These are phyloP conservation scores for Parus major DNA, from an alignment of 2,113 vertebrate species.

Conservation along the genomic window DNA sequence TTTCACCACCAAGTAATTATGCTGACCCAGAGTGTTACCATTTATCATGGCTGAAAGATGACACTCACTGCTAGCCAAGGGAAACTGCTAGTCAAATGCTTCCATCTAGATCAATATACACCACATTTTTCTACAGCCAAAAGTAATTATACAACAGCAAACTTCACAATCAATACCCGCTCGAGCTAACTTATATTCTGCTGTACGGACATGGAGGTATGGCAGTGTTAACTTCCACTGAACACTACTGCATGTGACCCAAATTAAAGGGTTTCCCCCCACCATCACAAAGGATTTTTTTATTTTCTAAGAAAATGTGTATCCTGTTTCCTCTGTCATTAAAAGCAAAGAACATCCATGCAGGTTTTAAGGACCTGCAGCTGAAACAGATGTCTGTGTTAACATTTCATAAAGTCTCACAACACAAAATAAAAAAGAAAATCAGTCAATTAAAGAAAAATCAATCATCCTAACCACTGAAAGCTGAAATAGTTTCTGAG, in stretches of 20 bases:
- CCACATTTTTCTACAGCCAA: conserved; percentile 77
- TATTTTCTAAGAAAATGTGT: conserved; percentile 27
- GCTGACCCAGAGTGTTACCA: conserved; percentile 80
- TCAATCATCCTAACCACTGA: conserved; percentile 1
- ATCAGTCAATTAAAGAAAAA: conserved; percentile 23
- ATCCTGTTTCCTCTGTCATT: not conserved
- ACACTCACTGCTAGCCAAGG: conserved; percentile 90
- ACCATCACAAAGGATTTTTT: not conserved
- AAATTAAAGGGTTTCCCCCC: conserved; percentile 58
- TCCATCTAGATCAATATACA: conserved; percentile 88
- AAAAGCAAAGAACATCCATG: not conserved
- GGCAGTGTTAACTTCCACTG: conserved; percentile 75
- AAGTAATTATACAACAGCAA: conserved; percentile 96
- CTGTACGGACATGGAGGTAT: conserved; percentile 32
- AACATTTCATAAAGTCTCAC: conserved; percentile 26
- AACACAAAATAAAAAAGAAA: conserved; percentile 19
- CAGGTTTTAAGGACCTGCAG: not conserved
- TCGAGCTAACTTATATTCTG: conserved; percentile 82
- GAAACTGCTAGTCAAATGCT: conserved; percentile 86
- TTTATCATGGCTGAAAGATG: conserved; percentile 92
- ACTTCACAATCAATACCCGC: conserved; percentile 90
- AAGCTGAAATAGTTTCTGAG: conserved; percentile 31
- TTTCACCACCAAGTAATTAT: conserved; percentile 96
- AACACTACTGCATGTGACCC: conserved; percentile 65
- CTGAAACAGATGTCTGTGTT: not conserved